A percentile compares a stretch with the other conserved stretches of the same genome.
phyloP scores from a whole-genome alignment of 2,888 invertebrate genomes.

The Meliscaeva auricollis region DNA sequence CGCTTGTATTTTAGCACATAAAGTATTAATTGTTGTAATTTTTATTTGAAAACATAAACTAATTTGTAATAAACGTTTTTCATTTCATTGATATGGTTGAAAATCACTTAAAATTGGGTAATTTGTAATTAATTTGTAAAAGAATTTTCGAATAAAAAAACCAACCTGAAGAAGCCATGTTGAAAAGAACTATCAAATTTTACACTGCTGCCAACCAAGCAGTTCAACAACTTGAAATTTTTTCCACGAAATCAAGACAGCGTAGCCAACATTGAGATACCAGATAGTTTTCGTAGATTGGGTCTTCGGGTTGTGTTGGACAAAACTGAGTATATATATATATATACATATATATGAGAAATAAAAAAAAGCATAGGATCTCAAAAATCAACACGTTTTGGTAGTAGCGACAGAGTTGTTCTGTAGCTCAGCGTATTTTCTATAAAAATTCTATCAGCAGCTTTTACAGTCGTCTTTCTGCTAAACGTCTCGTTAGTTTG shows the following conservation, averaged over 20 bases:
- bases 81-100: not conserved
- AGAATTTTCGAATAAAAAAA: conserved; percentile 80
- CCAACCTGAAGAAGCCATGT: conserved; percentile 91
- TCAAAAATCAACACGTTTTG: too few species aligned
- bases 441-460: too few species aligned
- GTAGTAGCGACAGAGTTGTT: too few species aligned
- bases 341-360: too few species aligned
- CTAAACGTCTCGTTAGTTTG: too few species aligned
- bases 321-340: too few species aligned
- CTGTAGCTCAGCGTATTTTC: too few species aligned
- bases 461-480: too few species aligned
- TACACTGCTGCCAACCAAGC: conserved; percentile 82
- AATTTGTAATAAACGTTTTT: conserved; percentile 9
- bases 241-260: conserved; percentile 67
- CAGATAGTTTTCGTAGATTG: not conserved
- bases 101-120: conserved; percentile 28
- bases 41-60: conserved; percentile 19
- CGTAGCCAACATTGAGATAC: not conserved
- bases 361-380: too few species aligned
- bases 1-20: conserved; percentile 31
- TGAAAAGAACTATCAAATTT: conserved; percentile 83
- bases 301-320: not conserved
- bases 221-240: conserved; percentile 67
- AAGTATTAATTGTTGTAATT: conserved; percentile 71
- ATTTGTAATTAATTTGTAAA: conserved; percentile 29